These are phyloP conservation scores for Sphaeridia pumilis DNA, from an alignment of 2,888 invertebrate species.

Conservation along the genomic window DNA sequence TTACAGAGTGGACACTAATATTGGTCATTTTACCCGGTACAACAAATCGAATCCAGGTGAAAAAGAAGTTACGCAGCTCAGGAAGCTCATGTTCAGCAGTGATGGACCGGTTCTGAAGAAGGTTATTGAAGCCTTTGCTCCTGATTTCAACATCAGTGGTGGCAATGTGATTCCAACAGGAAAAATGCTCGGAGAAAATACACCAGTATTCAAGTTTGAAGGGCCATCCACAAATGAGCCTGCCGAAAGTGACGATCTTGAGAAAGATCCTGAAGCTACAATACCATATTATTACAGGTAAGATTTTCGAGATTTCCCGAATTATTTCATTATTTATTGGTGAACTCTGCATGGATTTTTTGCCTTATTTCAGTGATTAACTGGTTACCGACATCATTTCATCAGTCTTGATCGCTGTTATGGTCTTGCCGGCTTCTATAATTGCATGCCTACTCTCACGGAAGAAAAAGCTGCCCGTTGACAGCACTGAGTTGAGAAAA, in stretches of 20 bases:
- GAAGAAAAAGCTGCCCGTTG: slow-evolving; percentile 43
- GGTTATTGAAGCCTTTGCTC: slow-evolving; percentile 49
- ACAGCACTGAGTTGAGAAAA: slow-evolving; percentile 14
- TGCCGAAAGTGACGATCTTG: slow-evolving; percentile 21
- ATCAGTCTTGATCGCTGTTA: slow-evolving; percentile 71
- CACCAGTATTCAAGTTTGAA: slow-evolving; percentile 18
- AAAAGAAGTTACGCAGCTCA: slow-evolving; percentile 55
- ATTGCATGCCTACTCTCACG: slow-evolving; percentile 81
- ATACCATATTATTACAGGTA: too few species aligned
- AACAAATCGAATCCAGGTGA: slow-evolving; percentile 52
- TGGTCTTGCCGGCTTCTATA: slow-evolving; percentile 73
- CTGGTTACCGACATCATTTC: slow-evolving; percentile 73
- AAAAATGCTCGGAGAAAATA: slow-evolving; percentile 21
- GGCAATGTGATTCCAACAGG: slow-evolving; percentile 52
- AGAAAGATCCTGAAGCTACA: too few species aligned
- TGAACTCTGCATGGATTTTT: too few species aligned
- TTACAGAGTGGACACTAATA: slow-evolving; percentile 4
- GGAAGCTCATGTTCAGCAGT: slow-evolving; percentile 57
- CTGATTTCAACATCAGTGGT: slow-evolving; percentile 57
- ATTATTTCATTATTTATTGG: too few species aligned
- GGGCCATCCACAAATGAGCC: slow-evolving; percentile 32
- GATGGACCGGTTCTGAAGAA: slow-evolving; percentile 43
- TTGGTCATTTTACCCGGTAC: slow-evolving; percentile 42
- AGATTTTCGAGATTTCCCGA: too few species aligned
- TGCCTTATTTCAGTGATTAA: slow-evolving; percentile 42